Percentiles rank a stretch among this genome's conserved stretches.
Conservation (phyloP, 2,797 vertebrate genomes). For the Hippocampus kuda region DNA sequence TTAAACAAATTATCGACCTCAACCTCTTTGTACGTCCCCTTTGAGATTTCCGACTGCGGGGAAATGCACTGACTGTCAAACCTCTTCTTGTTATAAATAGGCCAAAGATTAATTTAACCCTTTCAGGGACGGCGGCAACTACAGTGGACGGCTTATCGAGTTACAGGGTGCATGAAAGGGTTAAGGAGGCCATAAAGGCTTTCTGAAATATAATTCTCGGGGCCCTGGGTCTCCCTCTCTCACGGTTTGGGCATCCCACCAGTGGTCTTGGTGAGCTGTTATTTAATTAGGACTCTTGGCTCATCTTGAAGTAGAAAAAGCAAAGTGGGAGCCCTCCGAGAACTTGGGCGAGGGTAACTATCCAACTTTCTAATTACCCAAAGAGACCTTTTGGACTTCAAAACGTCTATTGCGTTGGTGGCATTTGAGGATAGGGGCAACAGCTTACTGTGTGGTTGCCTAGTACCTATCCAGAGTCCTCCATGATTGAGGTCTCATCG, state of each 20-base stretch:
- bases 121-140: background rate
- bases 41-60: background rate
- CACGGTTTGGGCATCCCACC: background rate
- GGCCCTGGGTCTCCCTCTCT: constrained; percentile 23
- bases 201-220: constrained; percentile 39
- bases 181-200: constrained; percentile 42
- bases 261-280: constrained; percentile 22
- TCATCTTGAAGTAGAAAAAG: constrained; percentile 36
- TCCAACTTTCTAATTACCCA: constrained; percentile 51
- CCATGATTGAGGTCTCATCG: constrained; percentile 53
- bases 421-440: constrained; percentile 53
- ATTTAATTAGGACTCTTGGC: constrained; percentile 46
- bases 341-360: constrained; percentile 54
- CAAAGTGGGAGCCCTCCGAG: constrained; percentile 28
- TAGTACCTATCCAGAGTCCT: constrained; percentile 42
- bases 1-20: too few species aligned
- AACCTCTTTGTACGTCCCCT: too few species aligned
- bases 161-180: constrained; percentile 8
- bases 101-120: constrained; percentile 11
- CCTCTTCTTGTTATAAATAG: constrained; percentile 14
- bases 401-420: constrained; percentile 52
- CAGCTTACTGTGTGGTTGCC: constrained; percentile 63
- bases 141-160: too few species aligned
- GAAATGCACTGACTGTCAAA: constrained; percentile 23
- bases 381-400: constrained; percentile 48